These are phyloP conservation scores for Echiichthys vipera DNA, from an alignment of 2,797 vertebrate species.

Conservation along the genomic window DNA sequence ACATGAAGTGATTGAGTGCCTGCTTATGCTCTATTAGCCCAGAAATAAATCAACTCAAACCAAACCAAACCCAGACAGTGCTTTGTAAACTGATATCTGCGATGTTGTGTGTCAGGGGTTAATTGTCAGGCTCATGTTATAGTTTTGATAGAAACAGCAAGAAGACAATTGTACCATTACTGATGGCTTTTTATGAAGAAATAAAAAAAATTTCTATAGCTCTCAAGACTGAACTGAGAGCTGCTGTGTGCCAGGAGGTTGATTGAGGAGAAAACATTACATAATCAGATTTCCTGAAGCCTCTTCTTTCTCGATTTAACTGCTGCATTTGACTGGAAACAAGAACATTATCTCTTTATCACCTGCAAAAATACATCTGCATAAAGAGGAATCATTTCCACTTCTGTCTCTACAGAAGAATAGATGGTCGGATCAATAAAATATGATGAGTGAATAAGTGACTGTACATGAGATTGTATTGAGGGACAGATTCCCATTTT, in stretches of 20 bases:
- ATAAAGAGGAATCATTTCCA: background rate
- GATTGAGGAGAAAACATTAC: constrained; percentile 41
- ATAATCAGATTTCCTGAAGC: constrained; percentile 40
- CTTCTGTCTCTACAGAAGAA: background rate
- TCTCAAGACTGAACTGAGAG: constrained; percentile 4
- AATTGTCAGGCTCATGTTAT: constrained; percentile 16
- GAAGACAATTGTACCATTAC: constrained; percentile 1
- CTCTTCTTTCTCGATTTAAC: constrained; percentile 15
- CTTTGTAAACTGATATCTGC: constrained; percentile 17
- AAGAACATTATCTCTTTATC: constrained; percentile 17
- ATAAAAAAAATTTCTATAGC: background rate
- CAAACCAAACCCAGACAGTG: constrained; percentile 3
- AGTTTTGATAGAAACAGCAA: constrained; percentile 3
- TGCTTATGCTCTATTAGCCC: constrained; percentile 74
- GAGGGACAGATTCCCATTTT: background rate
- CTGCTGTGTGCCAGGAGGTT: constrained; percentile 19
- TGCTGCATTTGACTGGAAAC: constrained; percentile 15
- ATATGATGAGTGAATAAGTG: background rate
- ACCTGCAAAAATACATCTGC: background rate
- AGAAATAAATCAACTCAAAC: constrained; percentile 50
- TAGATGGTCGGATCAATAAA: background rate
- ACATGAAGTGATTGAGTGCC: constrained; percentile 62
- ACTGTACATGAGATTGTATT: background rate
- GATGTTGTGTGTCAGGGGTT: constrained; percentile 21
- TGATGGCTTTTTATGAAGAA: constrained; percentile 11